Base-by-base conservation (phyloP, 2,888 invertebrate genomes). In the Octodonta nipae region DNA sequence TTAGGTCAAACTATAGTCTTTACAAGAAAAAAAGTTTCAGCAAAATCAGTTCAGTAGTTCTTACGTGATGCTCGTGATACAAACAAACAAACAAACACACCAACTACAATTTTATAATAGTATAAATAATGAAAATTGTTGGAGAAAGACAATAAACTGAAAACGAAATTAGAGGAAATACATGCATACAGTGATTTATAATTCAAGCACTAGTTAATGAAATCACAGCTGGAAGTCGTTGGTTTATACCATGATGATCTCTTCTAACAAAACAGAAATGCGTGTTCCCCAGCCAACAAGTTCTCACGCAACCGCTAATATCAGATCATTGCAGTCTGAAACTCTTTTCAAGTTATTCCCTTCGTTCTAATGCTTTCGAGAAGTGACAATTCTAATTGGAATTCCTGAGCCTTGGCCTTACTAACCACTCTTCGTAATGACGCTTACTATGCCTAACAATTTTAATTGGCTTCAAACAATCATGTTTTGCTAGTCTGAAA, bases 371-470 rank as follows among this genome's bases (percentile, higher is more conserved):
- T 22, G 22, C 11, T 50, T 53, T 54, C 54, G 54, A 57, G 56
- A 54, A 59, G 57, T 60, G 59, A 59, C 58, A 57, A 59, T 60
- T 55, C 57, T 59, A 60, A 60, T 60, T 60, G 57, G 52, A 59
- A 60, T 61, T 60, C 60, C 58, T 54, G 51, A 56, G 54, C 52
- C 50, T 47, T 50, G 47, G 52, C 49, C 48, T 50, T 47, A 52
- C 51, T 53, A 47, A 54, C 52, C 53, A 51, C 51, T 50, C n/a
- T 51, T 47, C 46, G 52, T 54, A 58, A 58, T 56, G 52, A 52
- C 55, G 51, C 51, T 51, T 51, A 50, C 51, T 54, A 52, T 53
- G 51, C 48, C 44, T 51, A 56, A 54, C 55, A 56, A 55, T 56
- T 57, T 58, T 57, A 57, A 58, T 57, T 56, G 56, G 54, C 56